Percentiles rank a stretch among this genome's conserved stretches.
These are phyloP conservation scores for Gopherus evgoodei DNA, from an alignment of 2,113 vertebrate species.

Conservation along the genomic window DNA sequence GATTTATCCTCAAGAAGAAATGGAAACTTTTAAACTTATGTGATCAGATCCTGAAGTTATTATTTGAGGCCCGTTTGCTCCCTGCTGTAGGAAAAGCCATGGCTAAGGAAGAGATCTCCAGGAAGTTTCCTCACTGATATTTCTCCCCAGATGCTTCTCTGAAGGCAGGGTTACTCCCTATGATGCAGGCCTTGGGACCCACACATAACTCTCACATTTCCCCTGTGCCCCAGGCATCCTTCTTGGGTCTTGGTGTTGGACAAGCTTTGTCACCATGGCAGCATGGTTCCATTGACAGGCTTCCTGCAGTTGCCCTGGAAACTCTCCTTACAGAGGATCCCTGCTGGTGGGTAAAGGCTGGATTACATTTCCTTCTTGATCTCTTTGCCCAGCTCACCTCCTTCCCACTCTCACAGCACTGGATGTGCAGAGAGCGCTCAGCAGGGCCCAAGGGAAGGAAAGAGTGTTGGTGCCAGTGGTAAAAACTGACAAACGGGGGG, in stretches of 20 bases:
- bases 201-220: background rate
- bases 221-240: background rate
- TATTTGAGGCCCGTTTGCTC: background rate
- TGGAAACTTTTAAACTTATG: constrained; percentile 32
- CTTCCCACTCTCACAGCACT: background rate
- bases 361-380: background rate
- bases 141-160: background rate
- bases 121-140: background rate
- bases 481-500: background rate
- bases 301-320: background rate
- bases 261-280: background rate
- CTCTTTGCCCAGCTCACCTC: too few relatives aligned
- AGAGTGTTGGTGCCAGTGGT: background rate
- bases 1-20: constrained; percentile 48
- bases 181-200: background rate
- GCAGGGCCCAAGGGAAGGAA: background rate
- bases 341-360: background rate
- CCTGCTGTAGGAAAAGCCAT: background rate
- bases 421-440: background rate
- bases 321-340: background rate
- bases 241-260: background rate
- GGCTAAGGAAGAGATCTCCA: background rate
- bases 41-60: background rate
- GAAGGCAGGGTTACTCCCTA: background rate
- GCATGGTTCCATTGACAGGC: background rate